Conservation (phyloP, 2,113 vertebrate species). For the Orientallactaga bullata region DNA sequence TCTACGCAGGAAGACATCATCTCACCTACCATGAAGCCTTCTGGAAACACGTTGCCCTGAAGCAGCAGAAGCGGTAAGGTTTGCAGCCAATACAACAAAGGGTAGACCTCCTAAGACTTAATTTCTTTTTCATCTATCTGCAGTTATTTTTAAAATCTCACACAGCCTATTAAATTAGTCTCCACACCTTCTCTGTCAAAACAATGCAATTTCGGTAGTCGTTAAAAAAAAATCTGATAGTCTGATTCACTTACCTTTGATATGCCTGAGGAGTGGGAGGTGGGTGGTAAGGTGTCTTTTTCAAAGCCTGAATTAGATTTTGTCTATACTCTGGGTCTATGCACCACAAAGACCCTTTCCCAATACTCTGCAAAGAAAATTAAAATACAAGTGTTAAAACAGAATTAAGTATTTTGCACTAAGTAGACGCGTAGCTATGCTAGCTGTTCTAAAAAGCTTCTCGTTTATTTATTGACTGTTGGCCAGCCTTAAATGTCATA, state of each 20-base stretch:
- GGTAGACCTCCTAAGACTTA: background rate
- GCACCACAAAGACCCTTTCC: slow-evolving; percentile 99
- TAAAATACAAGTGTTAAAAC: slow-evolving; percentile 75
- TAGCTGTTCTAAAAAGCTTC: slow-evolving; percentile 66
- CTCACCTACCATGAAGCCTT: background rate
- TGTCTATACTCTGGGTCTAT: slow-evolving; percentile 99
- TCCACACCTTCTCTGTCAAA: slow-evolving; percentile 16
- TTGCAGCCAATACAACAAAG: rapidly evolving
- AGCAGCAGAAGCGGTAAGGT: slow-evolving; percentile 24
- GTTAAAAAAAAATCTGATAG: slow-evolving; percentile 22
- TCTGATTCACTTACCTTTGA: slow-evolving; percentile 93
- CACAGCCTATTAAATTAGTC: background rate
- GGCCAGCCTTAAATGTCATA: background rate
- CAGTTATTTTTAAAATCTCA: slow-evolving; percentile 32
- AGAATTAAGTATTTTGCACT: slow-evolving; percentile 48
- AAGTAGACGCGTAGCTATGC: slow-evolving; percentile 7
- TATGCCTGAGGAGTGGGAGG: slow-evolving; percentile 96
- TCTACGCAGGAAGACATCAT: slow-evolving; percentile 33
- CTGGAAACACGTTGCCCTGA: background rate
- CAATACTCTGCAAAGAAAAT: slow-evolving; percentile 95
- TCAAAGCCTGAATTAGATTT: slow-evolving; percentile 99
- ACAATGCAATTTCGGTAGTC: slow-evolving; percentile 34
- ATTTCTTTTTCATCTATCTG: background rate
- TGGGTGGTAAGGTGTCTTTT: slow-evolving; percentile 99
- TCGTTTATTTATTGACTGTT: slow-evolving; percentile 59